phyloP scores from a whole-genome alignment of 2,888 invertebrate species.

The Steromphala cineraria region DNA sequence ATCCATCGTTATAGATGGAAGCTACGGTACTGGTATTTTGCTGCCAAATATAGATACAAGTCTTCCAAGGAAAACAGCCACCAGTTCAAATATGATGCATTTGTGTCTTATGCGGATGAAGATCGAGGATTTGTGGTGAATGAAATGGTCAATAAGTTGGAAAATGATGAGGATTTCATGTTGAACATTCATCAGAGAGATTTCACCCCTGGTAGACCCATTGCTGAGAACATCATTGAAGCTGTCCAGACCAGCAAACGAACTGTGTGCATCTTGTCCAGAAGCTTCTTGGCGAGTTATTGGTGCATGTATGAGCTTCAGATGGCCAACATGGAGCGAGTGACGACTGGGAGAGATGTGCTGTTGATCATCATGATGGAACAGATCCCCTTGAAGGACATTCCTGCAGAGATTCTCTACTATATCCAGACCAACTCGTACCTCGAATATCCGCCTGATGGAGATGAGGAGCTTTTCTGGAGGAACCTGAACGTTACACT shows the following conservation, averaged over 20 bases:
- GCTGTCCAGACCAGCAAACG: slow-evolving; percentile 37
- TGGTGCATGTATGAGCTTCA: slow-evolving; percentile 35
- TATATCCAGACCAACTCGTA: slow-evolving; percentile 21
- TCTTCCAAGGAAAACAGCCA: background rate
- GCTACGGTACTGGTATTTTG: slow-evolving; percentile 14
- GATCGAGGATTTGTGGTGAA: background rate
- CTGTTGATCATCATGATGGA: slow-evolving; percentile 21
- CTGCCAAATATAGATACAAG: background rate
- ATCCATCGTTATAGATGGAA: slow-evolving; percentile 16
- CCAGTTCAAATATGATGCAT: slow-evolving; percentile 22
- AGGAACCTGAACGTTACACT: background rate
- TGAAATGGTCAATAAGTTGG: background rate
- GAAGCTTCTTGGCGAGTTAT: slow-evolving; percentile 29
- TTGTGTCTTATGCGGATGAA: slow-evolving; percentile 15
- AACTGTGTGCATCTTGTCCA: slow-evolving; percentile 37
- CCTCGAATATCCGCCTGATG: background rate
- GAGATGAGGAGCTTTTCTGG: slow-evolving; percentile 2
- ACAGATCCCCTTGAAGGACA: background rate
- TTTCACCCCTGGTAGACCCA: slow-evolving; percentile 34
- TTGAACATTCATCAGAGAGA: slow-evolving; percentile 34
- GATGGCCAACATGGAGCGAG: slow-evolving; percentile 31
- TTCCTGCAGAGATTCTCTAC: slow-evolving; percentile 11
- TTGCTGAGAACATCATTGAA: slow-evolving; percentile 32
- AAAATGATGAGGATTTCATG: background rate
- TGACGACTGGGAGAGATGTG: slow-evolving; percentile 22